Evolutionary conservation across 1,140 invertebrate species (phyloP).

Genomic region (Venturia canescens): DNA sequence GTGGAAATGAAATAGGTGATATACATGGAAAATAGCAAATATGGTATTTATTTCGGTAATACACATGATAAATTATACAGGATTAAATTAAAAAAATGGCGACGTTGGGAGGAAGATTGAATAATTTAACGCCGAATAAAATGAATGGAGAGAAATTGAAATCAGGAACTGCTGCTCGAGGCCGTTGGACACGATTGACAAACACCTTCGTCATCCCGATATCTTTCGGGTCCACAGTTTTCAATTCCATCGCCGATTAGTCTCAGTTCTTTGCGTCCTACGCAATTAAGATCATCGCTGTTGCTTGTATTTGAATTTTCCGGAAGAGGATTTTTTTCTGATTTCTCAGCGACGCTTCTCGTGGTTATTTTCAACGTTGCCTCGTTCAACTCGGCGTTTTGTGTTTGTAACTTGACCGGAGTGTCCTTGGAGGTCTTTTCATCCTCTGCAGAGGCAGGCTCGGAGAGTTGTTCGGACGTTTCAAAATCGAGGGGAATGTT

Average conservation of each 20-base stretch:
- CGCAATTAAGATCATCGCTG: slow-evolving; percentile 35
- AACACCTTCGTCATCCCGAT: slow-evolving; percentile 64
- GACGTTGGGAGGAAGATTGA: no score
- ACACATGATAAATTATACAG: no score
- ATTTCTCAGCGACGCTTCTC: not conserved
- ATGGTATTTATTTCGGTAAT: no score
- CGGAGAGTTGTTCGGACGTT: not conserved
- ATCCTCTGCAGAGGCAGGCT: not conserved
- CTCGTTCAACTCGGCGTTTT: not conserved
- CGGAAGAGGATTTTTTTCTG: slow-evolving; percentile 18
- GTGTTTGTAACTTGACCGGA: not conserved
- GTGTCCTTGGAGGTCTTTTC: not conserved
- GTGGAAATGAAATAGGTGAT: no score
- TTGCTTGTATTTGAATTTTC: slow-evolving; percentile 18
- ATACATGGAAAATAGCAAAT: no score
- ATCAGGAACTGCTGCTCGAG: no score
- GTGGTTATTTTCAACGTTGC: not conserved
- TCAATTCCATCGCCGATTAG: slow-evolving; percentile 69
- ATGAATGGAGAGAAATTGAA: no score
- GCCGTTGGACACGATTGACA: slow-evolving; percentile 55
- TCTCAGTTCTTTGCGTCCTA: slow-evolving; percentile 58
- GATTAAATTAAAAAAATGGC: no score
- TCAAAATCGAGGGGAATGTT: slow-evolving; percentile 4
- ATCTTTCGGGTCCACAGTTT: slow-evolving; percentile 71
- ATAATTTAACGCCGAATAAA: no score